Conservation (phyloP, 1,140 invertebrate species). For the Choristoneura fumiferana region DNA sequence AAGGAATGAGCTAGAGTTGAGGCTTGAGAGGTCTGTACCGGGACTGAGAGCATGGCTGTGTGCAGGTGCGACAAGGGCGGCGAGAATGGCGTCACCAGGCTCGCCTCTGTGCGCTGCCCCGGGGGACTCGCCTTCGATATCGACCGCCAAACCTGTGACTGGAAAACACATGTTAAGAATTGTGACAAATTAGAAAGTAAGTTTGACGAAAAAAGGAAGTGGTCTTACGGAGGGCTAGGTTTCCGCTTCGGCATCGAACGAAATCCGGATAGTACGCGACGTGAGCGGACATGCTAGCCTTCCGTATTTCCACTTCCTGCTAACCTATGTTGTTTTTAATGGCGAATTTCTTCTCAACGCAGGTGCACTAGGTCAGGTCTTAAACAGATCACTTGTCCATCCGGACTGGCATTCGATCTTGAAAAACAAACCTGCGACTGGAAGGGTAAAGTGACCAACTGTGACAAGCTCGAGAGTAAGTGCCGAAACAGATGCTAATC, state of each 20-base stretch:
- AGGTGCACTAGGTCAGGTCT: constrained; percentile 95
- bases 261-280: constrained; percentile 25
- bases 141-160: constrained; percentile 96
- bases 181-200: constrained; percentile 96
- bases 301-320: constrained; percentile 62
- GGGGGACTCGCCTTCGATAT: constrained; percentile 96
- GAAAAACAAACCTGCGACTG: constrained; percentile 98
- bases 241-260: constrained; percentile 39
- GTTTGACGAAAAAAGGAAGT: constrained; percentile 74
- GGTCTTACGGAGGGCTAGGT: constrained; percentile 61
- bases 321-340: constrained; percentile 55
- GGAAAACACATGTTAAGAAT: constrained; percentile 97
- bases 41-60: constrained; percentile 62
- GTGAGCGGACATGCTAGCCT: constrained; percentile 36
- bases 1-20: background rate
- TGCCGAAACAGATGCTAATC: constrained; percentile 78
- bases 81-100: constrained; percentile 89
- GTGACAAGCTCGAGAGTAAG: constrained; percentile 97
- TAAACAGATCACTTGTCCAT: constrained; percentile 96
- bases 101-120: constrained; percentile 92
- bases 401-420: constrained; percentile 96
- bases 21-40: background rate
- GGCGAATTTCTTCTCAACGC: constrained; percentile 73
- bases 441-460: constrained; percentile 97
- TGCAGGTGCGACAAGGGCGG: constrained; percentile 93